Conservation (phyloP, 2,797 vertebrate genomes). For the Malurus splendens region DNA sequence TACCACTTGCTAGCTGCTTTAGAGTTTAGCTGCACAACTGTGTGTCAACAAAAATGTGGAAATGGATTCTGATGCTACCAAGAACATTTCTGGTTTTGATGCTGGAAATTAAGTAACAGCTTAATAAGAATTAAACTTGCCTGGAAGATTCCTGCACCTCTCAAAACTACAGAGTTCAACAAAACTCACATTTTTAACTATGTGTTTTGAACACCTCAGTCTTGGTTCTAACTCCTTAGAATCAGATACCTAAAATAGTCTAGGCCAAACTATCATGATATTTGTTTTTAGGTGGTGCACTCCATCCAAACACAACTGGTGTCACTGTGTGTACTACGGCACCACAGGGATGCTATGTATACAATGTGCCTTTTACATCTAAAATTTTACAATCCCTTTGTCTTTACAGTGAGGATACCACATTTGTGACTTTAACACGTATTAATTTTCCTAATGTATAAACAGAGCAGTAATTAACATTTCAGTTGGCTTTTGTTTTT, state of each 20-base stretch:
- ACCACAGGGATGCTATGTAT: too few species aligned
- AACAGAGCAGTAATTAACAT: not conserved
- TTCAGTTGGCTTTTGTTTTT: not conserved
- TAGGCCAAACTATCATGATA: not conserved
- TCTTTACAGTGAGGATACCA: not conserved
- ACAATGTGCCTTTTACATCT: not conserved
- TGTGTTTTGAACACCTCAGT: not conserved
- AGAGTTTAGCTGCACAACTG: not conserved
- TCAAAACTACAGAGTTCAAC: not conserved
- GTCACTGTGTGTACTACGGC: not conserved
- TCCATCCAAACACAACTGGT: not conserved
- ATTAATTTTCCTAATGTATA: not conserved
- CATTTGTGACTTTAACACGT: not conserved
- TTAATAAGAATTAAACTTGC: not conserved
- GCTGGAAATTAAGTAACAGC: not conserved
- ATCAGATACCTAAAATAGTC: not conserved
- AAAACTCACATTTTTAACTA: not conserved
- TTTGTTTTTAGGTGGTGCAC: not conserved
- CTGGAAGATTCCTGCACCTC: not conserved
- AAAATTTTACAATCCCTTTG: not conserved
- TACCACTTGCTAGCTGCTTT: not conserved
- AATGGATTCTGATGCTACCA: not conserved
- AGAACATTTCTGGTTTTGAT: not conserved
- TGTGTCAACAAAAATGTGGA: not conserved
- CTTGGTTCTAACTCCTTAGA: not conserved